Evolutionary conservation across 2,888 invertebrate genomes (phyloP).

Genomic region (Leucophora obtusa): DNA sequence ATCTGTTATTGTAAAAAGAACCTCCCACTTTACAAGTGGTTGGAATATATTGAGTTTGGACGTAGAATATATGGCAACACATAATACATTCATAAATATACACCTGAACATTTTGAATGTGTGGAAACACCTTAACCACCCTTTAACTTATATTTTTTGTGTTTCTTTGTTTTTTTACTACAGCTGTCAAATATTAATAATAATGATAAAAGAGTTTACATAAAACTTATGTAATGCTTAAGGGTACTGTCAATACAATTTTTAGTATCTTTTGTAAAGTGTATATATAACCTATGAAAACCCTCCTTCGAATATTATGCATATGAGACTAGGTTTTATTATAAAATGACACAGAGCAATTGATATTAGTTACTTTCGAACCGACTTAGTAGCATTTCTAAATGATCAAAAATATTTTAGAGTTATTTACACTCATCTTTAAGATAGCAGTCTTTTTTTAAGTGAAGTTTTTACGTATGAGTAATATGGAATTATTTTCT

Average conservation of each 20-base stretch:
- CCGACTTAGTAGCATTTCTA: no score
- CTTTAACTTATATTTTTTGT: conserved; percentile 30
- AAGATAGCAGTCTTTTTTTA: no score
- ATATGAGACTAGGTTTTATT: no score
- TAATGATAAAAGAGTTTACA: conserved; percentile 66
- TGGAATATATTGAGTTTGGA: neutral
- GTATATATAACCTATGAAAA: no score
- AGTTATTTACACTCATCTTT: no score
- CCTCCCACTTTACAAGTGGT: conserved; percentile 55
- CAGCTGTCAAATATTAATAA: conserved; percentile 61
- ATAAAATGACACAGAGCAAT: no score
- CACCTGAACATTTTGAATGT: conserved; percentile 43
- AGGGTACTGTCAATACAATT: conserved; percentile 66
- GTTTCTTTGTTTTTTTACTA: conserved; percentile 7
- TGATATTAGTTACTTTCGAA: no score
- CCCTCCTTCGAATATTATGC: no score
- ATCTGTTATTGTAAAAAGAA: conserved; percentile 33
- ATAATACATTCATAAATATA: conserved; percentile 28
- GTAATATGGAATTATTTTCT: no score
- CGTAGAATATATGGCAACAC: conserved; percentile 10
- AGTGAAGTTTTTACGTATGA: no score
- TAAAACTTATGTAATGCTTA: conserved; percentile 61
- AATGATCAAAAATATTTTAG: no score
- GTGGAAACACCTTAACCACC: conserved; percentile 58
- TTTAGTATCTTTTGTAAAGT: conserved; percentile 8